Conservation (phyloP, 2,797 vertebrate species). For the Taeniopygia guttata region DNA sequence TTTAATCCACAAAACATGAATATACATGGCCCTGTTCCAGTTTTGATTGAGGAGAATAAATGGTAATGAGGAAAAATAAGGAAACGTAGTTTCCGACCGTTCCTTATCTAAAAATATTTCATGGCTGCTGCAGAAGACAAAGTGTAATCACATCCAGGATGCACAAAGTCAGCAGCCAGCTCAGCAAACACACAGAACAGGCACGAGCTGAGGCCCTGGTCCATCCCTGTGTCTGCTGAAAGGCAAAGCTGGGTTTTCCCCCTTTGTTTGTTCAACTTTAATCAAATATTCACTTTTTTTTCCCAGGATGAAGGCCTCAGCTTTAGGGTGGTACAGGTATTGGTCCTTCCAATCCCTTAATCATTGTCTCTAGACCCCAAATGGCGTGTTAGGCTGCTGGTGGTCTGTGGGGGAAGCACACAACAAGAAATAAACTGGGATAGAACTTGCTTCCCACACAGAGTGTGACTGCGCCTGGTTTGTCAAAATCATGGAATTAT, state of each 20-base stretch:
- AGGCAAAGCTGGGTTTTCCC: accelerated
- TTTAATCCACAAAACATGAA: neutral
- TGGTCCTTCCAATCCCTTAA: neutral
- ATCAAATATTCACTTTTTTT: neutral
- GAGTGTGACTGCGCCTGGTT: accelerated
- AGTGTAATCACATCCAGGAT: neutral
- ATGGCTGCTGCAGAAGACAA: neutral
- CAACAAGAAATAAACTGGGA: neutral
- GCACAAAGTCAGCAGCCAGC: neutral
- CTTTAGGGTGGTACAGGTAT: neutral
- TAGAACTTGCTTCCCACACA: neutral
- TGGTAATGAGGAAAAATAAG: neutral
- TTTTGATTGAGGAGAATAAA: neutral
- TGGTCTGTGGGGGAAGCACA: neutral
- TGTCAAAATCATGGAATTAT: neutral
- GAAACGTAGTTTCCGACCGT: neutral
- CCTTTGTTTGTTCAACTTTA: neutral
- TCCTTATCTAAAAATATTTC: neutral
- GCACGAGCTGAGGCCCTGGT: neutral
- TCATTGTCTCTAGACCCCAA: neutral
- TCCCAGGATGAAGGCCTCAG: neutral
- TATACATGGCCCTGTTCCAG: neutral
- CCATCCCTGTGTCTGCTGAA: neutral
- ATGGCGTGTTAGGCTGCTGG: accelerated
- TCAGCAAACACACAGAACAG: neutral